A percentile compares a stretch with the other conserved stretches of the same genome.
Evolutionary conservation across 1,140 invertebrate species (phyloP).

Genomic region (Magallana gigas): DNA sequence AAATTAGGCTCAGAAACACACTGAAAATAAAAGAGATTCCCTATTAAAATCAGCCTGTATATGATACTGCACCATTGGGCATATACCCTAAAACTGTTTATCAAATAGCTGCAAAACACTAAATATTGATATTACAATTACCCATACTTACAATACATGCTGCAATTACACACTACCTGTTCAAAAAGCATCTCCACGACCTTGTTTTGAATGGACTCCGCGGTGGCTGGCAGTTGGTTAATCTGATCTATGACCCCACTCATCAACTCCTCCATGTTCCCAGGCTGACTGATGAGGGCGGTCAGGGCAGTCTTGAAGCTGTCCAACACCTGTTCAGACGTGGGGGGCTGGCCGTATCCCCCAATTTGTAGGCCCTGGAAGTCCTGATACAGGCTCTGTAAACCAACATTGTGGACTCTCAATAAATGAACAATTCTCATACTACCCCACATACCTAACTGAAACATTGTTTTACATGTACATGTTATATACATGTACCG

Average conservation of each 20-base stretch:
- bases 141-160: too few species aligned
- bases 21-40: constrained; percentile 61
- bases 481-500: too few species aligned
- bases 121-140: too few species aligned
- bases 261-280: constrained; percentile 66
- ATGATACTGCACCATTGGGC: too few species aligned
- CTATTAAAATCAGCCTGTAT: too few species aligned
- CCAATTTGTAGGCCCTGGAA: constrained; percentile 51
- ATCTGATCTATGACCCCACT: constrained; percentile 61
- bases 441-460: too few species aligned
- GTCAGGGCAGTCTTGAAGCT: constrained; percentile 60
- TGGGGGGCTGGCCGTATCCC: constrained; percentile 17
- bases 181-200: constrained; percentile 66
- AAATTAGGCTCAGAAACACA: constrained; percentile 71
- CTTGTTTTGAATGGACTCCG: constrained; percentile 42
- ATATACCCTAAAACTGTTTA: too few species aligned
- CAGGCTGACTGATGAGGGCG: constrained; percentile 65
- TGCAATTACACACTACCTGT: constrained; percentile 59
- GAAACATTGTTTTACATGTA: too few species aligned
- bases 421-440: too few species aligned
- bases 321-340: constrained; percentile 37
- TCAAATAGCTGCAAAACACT: too few species aligned
- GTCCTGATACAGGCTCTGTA: constrained; percentile 48
- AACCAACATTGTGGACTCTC: not conserved
- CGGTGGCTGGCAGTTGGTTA: constrained; percentile 49